A percentile compares a stretch with the other conserved stretches of the same genome.
Conservation (phyloP, 2,888 invertebrate species). For the Nomada fabriciana region DNA sequence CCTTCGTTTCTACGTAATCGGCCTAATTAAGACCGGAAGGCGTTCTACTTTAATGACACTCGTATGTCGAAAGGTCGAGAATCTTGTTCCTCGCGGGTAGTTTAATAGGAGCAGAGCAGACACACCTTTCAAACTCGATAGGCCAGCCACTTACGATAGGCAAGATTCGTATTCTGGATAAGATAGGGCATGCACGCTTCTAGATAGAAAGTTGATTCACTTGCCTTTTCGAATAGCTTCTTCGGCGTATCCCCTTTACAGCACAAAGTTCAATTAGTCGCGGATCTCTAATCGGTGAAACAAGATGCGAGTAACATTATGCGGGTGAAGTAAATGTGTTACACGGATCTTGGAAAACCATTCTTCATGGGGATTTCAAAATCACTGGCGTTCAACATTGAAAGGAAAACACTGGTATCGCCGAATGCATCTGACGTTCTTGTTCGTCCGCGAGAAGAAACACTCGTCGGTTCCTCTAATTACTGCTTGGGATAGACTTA, state of each 20-base stretch:
- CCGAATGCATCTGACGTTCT: background rate
- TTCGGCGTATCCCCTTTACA: slow-evolving; percentile 3
- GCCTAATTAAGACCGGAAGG: slow-evolving; percentile 52
- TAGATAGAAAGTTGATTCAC: too few relatives aligned
- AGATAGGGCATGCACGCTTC: too few relatives aligned
- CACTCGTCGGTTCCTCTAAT: background rate
- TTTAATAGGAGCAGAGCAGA: slow-evolving; percentile 12
- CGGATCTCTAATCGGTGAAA: slow-evolving; percentile 28
- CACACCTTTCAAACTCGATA: background rate
- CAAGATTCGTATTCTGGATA: too few relatives aligned
- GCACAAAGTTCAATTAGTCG: slow-evolving; percentile 19
- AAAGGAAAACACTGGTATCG: background rate
- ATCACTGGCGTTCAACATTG: background rate
- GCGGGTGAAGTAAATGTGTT: slow-evolving; percentile 35
- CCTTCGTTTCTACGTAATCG: slow-evolving; percentile 57
- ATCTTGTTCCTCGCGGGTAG: slow-evolving; percentile 11
- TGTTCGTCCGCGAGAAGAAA: background rate
- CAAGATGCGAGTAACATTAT: slow-evolving; percentile 44
- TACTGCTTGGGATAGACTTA: background rate
- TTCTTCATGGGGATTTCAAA: background rate
- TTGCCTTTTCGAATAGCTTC: background rate
- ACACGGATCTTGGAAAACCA: slow-evolving; percentile 22
- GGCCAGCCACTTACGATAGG: background rate
- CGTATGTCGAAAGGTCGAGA: slow-evolving; percentile 19
- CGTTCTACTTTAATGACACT: slow-evolving; percentile 33